Conservation (phyloP, 2,113 vertebrate genomes). For the Neogale vison region DNA sequence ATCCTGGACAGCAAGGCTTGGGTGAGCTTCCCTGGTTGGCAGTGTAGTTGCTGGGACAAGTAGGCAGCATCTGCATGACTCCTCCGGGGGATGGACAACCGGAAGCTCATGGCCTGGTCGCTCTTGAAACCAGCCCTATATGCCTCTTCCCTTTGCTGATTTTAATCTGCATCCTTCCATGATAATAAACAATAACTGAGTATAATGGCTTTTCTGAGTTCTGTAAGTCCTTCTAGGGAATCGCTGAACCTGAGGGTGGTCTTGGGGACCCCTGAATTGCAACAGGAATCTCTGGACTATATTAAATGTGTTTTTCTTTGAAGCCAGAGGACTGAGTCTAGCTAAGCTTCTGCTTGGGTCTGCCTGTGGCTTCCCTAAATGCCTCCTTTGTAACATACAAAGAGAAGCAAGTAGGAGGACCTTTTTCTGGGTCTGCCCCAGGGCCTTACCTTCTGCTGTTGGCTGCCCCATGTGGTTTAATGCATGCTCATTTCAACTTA, state of each 20-base stretch:
- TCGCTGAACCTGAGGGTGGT: background rate
- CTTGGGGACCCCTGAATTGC: background rate
- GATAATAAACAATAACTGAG: background rate
- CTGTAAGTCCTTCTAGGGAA: background rate
- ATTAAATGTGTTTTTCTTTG: background rate
- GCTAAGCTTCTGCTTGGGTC: background rate
- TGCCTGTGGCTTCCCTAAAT: background rate
- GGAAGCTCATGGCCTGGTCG: background rate
- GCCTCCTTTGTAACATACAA: background rate
- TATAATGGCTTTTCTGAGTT: background rate
- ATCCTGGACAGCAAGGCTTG: background rate
- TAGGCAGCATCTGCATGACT: too few relatives aligned
- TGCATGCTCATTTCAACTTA: background rate
- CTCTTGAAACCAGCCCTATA: background rate
- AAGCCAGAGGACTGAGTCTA: background rate
- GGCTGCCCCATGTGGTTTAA: background rate
- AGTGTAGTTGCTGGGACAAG: background rate
- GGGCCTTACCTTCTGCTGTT: background rate
- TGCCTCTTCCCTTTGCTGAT: background rate
- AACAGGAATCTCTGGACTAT: background rate
- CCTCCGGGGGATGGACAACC: background rate
- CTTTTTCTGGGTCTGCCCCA: background rate
- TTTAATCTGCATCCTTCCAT: background rate
- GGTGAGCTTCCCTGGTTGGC: background rate
- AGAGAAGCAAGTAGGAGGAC: background rate